Evolutionary conservation across 2,113 vertebrate species (phyloP), one percentile per base, ranked within the genome.

Genomic region (Rhinichthys klamathensis): DNA sequence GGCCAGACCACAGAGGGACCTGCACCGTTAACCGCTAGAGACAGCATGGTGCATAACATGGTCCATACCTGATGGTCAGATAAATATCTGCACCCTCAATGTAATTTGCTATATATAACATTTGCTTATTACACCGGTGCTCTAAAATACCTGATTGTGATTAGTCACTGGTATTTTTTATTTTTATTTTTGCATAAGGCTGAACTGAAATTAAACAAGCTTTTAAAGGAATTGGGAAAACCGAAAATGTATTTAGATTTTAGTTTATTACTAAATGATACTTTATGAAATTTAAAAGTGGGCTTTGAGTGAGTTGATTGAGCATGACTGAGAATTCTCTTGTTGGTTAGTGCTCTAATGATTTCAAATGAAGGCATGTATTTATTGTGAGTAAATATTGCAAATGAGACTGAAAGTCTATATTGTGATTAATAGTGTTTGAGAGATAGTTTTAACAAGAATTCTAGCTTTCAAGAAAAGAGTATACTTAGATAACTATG

Each of bases 11-110:
- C 70, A 44, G 35, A 73, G 87, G 76, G 77, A 83, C 84, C 69
- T 51, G 51, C 73, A 41, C 27, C 89, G 91, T 91, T 89, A 85
- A 91, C 77, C 85, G 84, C 90, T 87, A 90, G 93, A 94, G 92
- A 95, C 93, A 88, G 89, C 87, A 63, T 82, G 92, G 92, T 94
- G 94, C 93, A 54, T 46, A 13, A 12, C 93, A 75, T 56, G 54
- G 54, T 46, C 12, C 5, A 27, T 7, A 6, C 8, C 30, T 76
- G 41, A 65, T 4, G 72, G 15, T 27, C 25, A 80, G 32, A 44
- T 61, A 67, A 74, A 49, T 56, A 67, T 30, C 30, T 18, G 67
- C 32, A 23, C 3, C 8, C 38, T 70, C 32, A 70, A 2, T 4
- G 35, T 38, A 4, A 70, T 38, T 38, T 38, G 8, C 67, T 38